Evolutionary conservation across 2,113 vertebrate species (phyloP).

Genomic region (Pomatostomus ruficeps): DNA sequence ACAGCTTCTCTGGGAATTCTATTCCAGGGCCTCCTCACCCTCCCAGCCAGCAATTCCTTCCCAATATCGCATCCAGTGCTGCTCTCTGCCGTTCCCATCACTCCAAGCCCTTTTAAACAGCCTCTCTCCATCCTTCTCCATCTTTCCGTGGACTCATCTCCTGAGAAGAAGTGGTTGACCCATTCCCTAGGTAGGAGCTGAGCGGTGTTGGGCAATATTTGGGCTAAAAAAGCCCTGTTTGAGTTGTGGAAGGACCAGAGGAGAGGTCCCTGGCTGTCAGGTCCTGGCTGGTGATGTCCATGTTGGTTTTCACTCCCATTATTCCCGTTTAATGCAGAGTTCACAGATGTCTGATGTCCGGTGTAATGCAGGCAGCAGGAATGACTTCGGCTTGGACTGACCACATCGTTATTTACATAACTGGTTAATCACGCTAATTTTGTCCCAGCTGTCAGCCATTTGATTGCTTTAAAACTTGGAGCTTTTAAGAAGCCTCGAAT

Average conservation of each 20-base stretch:
- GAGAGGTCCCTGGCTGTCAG: neutral
- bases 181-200: neutral
- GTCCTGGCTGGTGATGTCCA: neutral
- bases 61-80: neutral
- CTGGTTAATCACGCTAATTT: constrained; percentile 53
- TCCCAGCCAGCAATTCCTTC: neutral
- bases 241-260: neutral
- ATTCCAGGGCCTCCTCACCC: neutral
- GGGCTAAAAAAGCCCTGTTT: neutral
- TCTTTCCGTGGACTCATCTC: neutral
- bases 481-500: constrained; percentile 3
- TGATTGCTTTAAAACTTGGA: constrained; percentile 41
- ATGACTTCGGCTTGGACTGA: neutral
- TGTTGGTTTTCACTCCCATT: neutral
- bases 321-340: neutral
- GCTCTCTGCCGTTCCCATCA: neutral
- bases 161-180: neutral
- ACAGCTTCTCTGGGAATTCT: neutral
- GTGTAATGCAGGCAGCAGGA: neutral
- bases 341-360: neutral
- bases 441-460: constrained; percentile 40
- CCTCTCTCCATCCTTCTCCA: neutral
- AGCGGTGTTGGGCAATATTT: neutral
- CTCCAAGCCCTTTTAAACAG: neutral
- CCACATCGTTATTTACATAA: constrained; percentile 39